phyloP scores from a whole-genome alignment of 1,140 invertebrate species.

The Heliothis virescens region DNA sequence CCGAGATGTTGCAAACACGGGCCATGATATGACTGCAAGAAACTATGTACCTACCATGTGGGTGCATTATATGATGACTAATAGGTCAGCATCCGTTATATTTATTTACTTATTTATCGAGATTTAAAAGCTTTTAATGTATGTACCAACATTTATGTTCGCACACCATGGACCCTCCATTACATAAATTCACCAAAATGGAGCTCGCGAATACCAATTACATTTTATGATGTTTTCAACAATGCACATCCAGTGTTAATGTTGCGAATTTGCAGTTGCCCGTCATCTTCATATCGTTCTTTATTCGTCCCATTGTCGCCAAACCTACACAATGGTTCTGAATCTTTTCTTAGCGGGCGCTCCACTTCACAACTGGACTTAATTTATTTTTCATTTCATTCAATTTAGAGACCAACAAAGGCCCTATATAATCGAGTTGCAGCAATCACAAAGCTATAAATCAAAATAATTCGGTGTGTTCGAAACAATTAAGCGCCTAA shows the following conservation, averaged over 20 bases:
- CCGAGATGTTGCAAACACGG: neutral
- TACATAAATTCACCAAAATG: neutral
- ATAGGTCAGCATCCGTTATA: too few species aligned
- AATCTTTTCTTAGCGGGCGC: conserved; percentile 59
- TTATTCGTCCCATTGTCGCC: conserved; percentile 58
- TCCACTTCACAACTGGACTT: conserved; percentile 67
- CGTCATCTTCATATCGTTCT: conserved; percentile 43
- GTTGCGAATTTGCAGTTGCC: conserved; percentile 12
- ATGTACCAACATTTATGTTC: neutral
- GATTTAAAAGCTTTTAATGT: neutral
- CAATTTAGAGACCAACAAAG: conserved; percentile 77
- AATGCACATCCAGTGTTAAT: conserved; percentile 34
- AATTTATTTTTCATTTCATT: conserved; percentile 83
- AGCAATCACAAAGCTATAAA: conserved; percentile 84
- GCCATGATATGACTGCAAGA: neutral
- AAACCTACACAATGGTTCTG: conserved; percentile 51
- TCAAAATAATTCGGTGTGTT: conserved; percentile 82
- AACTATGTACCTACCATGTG: too few species aligned
- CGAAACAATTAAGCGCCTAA: conserved; percentile 78
- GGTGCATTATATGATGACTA: too few species aligned
- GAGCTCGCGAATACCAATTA: conserved; percentile 28
- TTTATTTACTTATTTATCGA: too few species aligned
- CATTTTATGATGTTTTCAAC: conserved; percentile 44
- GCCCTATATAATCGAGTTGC: conserved; percentile 80
- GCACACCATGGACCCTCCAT: conserved; percentile 13